These are phyloP conservation scores for Aspidapion aeneum DNA, from an alignment of 2,888 invertebrate genomes.

Conservation along the genomic window DNA sequence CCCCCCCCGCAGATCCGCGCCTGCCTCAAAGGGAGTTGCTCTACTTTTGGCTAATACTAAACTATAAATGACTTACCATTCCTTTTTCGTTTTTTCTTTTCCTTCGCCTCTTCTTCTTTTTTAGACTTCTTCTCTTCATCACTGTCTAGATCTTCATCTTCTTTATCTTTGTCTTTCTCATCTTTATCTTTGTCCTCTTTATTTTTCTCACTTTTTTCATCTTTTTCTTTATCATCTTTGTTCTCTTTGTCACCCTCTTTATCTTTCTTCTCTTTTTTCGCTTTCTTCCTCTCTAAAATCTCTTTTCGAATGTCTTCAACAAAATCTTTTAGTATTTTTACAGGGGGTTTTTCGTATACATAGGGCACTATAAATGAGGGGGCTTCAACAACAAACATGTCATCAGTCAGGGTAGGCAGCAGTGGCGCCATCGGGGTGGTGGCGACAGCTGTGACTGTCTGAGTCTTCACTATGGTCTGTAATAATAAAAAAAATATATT, in stretches of 20 bases:
- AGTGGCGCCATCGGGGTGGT: constrained; percentile 53
- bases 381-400: constrained; percentile 90
- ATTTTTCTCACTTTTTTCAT: constrained; percentile 37
- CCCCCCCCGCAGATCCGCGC: too few relatives aligned
- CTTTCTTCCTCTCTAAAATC: constrained; percentile 41
- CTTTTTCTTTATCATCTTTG: constrained; percentile 48
- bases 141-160: constrained; percentile 46
- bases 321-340: constrained; percentile 72
- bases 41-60: too few relatives aligned
- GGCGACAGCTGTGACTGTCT: constrained; percentile 36
- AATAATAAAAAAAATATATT: too few relatives aligned
- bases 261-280: constrained; percentile 38
- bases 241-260: constrained; percentile 48
- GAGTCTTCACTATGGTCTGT: constrained; percentile 12
- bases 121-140: constrained; percentile 27
- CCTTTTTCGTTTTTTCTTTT: constrained; percentile 36
- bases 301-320: constrained; percentile 51
- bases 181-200: constrained; percentile 38
- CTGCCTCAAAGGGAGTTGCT: too few relatives aligned
- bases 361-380: constrained; percentile 92
- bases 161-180: constrained; percentile 49
- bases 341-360: constrained; percentile 86
- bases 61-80: too few relatives aligned
- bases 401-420: constrained; percentile 81
- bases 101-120: constrained; percentile 26